Evolutionary conservation across 2,113 vertebrate species (phyloP).

Genomic region (Genyomyrus donnyi): DNA sequence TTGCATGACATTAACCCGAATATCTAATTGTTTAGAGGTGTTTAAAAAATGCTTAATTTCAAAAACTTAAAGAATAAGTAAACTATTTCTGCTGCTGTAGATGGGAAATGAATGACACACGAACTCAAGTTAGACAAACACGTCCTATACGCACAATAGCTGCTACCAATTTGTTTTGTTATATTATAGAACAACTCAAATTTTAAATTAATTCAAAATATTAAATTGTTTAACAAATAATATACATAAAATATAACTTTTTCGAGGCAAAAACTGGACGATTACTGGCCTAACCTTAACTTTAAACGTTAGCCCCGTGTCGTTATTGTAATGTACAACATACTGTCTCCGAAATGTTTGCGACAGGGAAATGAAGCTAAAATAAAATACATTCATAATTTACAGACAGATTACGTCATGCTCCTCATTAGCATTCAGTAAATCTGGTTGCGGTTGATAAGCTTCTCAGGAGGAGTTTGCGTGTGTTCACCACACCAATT

Average conservation of each 20-base stretch:
- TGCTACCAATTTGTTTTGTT: background rate
- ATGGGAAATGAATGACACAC: background rate
- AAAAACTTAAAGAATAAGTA: background rate
- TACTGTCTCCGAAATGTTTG: background rate
- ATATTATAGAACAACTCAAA: background rate
- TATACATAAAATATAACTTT: background rate
- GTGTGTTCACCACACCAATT: constrained; percentile 69
- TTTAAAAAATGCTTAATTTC: background rate
- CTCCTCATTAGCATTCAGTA: constrained; percentile 55
- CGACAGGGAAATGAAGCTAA: background rate
- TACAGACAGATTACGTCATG: constrained; percentile 59
- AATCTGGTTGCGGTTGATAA: constrained; percentile 64
- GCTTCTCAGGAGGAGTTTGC: constrained; percentile 60
- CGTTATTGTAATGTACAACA: background rate
- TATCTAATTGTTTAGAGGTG: background rate
- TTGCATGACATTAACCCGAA: constrained; percentile 13
- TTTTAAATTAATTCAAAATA: background rate
- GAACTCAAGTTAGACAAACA: background rate
- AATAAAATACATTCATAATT: constrained; percentile 36
- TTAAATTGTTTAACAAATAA: background rate
- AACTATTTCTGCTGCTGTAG: background rate
- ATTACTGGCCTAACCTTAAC: background rate
- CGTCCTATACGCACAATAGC: background rate
- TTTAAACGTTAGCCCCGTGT: background rate
- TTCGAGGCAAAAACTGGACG: background rate